These are phyloP conservation scores for Aselliscus stoliczkanus DNA, from an alignment of 2,797 vertebrate species.

Conservation along the genomic window DNA sequence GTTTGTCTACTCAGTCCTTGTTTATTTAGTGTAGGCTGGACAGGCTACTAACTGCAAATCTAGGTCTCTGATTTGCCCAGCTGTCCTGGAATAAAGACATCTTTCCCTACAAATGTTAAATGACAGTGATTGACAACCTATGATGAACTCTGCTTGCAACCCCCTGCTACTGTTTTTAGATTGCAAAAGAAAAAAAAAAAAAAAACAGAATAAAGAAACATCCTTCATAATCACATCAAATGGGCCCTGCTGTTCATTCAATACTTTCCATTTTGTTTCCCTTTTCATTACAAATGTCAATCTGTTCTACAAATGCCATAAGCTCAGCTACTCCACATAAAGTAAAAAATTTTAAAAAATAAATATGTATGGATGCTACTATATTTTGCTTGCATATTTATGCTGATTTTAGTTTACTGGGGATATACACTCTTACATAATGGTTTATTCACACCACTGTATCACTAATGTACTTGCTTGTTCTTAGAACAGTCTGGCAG, in stretches of 20 bases:
- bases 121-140: slow-evolving; percentile 88
- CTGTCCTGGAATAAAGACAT: slow-evolving; percentile 88
- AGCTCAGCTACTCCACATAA: slow-evolving; percentile 56
- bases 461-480: slow-evolving; percentile 58
- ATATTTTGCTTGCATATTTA: not conserved
- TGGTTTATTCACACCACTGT: slow-evolving; percentile 13
- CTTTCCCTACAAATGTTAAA: slow-evolving; percentile 85
- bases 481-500: not conserved
- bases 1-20: slow-evolving; percentile 86
- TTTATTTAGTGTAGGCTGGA: slow-evolving; percentile 88
- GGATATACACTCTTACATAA: slow-evolving; percentile 63
- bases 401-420: slow-evolving; percentile 57
- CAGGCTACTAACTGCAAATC: slow-evolving; percentile 87
- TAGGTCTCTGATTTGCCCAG: slow-evolving; percentile 89
- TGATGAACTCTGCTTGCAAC: slow-evolving; percentile 86
- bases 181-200: slow-evolving; percentile 81
- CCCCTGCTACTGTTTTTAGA: slow-evolving; percentile 88
- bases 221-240: slow-evolving; percentile 86
- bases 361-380: not conserved
- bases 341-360: not conserved
- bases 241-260: slow-evolving; percentile 84
- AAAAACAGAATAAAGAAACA: slow-evolving; percentile 85
- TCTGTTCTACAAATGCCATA: slow-evolving; percentile 80
- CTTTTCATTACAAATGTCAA: slow-evolving; percentile 81
- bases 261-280: slow-evolving; percentile 83